Conservation (phyloP, 2,888 invertebrate genomes). For the Scotopteryx bipunctaria region DNA sequence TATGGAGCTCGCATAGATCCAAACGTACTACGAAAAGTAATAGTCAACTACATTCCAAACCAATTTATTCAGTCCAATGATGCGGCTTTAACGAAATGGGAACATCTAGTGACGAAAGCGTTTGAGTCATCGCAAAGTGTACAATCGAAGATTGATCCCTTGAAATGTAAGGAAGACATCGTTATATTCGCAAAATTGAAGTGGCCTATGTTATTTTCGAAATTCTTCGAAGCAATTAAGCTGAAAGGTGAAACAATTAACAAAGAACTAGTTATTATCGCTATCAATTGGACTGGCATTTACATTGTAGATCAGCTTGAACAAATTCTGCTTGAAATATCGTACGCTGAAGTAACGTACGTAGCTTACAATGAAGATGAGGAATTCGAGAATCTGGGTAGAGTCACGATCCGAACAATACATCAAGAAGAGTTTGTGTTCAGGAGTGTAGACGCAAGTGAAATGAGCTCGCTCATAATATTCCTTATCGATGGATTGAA, state of each 20-base stretch:
- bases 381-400: slow-evolving; percentile 81
- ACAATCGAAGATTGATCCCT: slow-evolving; percentile 84
- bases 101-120: slow-evolving; percentile 87
- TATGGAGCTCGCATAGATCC: slow-evolving; percentile 86
- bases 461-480: slow-evolving; percentile 91
- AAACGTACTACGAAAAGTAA: slow-evolving; percentile 86
- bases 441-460: slow-evolving; percentile 93
- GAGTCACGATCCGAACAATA: slow-evolving; percentile 91
- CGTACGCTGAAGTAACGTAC: slow-evolving; percentile 93
- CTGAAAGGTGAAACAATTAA: slow-evolving; percentile 86
- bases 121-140: slow-evolving; percentile 89
- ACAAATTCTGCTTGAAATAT: slow-evolving; percentile 93
- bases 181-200: slow-evolving; percentile 95
- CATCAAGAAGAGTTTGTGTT: slow-evolving; percentile 95
- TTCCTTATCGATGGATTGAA: slow-evolving; percentile 94
- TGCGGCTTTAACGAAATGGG: slow-evolving; percentile 87
- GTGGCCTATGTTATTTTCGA: slow-evolving; percentile 97
- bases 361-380: slow-evolving; percentile 85
- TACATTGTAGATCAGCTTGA: slow-evolving; percentile 96
- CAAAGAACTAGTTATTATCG: slow-evolving; percentile 92
- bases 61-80: slow-evolving; percentile 86
- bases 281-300: slow-evolving; percentile 96
- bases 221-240: slow-evolving; percentile 96
- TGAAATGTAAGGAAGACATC: slow-evolving; percentile 93
- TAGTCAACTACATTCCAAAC: slow-evolving; percentile 92